These are phyloP conservation scores for Megaceryle alcyon DNA, from an alignment of 2,797 vertebrate species.

Conservation along the genomic window DNA sequence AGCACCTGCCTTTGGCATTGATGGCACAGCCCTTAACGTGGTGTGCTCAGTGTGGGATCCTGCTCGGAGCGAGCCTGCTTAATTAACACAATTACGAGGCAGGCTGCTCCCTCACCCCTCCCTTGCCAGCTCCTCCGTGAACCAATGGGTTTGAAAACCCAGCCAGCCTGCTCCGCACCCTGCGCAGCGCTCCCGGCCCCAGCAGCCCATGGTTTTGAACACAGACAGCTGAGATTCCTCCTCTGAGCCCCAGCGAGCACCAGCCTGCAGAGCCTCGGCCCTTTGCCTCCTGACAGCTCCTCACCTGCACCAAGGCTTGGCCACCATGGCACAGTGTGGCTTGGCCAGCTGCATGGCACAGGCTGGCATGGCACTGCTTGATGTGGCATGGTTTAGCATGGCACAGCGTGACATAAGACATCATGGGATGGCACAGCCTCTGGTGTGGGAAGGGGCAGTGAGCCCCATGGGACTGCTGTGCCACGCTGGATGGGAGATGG, in stretches of 20 bases:
- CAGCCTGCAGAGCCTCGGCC: accelerated
- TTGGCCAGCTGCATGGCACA: background rate
- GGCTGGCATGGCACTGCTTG: background rate
- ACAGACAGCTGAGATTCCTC: background rate
- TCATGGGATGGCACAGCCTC: background rate
- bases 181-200: accelerated
- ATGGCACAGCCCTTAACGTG: accelerated
- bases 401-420: background rate
- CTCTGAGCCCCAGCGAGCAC: background rate
- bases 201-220: background rate
- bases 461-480: accelerated
- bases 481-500: background rate
- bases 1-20: background rate
- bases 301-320: background rate
- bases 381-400: no score
- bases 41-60: background rate
- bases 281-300: background rate
- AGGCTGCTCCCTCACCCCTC: conserved; percentile 35
- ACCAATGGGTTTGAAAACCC: background rate
- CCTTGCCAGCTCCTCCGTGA: background rate
- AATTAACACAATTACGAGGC: background rate
- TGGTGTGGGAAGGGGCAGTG: background rate
- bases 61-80: background rate
- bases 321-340: background rate
- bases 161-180: background rate